Evolutionary conservation across 2,113 vertebrate genomes (phyloP), one percentile per base, ranked within the genome.

Genomic region (Colistium nudipinnis): DNA sequence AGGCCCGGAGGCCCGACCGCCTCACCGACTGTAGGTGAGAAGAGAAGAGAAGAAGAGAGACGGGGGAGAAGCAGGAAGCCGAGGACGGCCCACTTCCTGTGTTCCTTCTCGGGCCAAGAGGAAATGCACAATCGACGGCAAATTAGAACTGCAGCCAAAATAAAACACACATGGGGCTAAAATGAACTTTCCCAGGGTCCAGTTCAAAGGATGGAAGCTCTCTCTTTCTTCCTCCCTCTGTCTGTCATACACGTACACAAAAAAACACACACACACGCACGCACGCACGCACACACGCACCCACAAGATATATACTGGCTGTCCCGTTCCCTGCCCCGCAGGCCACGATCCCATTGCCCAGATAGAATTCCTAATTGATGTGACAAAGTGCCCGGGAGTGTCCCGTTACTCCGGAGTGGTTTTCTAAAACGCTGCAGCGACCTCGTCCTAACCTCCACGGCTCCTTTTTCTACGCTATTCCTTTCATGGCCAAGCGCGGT

Each of bases 311-410:
- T 77, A 87, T 83, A 81, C 76, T 62, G 62, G 72, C 71, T 74
- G 80, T 85, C 82, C 81, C 72, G 70, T 71, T 78, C 67, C 65
- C 20, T 66, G 74, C 74, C 78, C 87, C 66, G 68, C 76, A 80
- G 85, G 82, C 84, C 76, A 47, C 19, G 76, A 87, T 88, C 84
- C 75, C 66, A 82, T 74, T 82, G 80, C 78, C 82, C 78, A 55
- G 83, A 90, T 89, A 87, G 84, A 85, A 85, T 91, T 90, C 87
- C 89, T 89, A 90, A 91, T 90, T 89, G 89, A 89, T 88, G 81
- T 87, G 88, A 89, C 89, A 85, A 89, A 89, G 85, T 88, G 88
- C 80, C 69, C 48, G 65, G 45, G 77, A 87, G 89, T 83, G 88
- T 91, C 82, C 79, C 59, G 76, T 91, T 89, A 87, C 90, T 86